Base-by-base conservation (phyloP, 2,888 invertebrate genomes). In the Temnothorax ravouxi region DNA sequence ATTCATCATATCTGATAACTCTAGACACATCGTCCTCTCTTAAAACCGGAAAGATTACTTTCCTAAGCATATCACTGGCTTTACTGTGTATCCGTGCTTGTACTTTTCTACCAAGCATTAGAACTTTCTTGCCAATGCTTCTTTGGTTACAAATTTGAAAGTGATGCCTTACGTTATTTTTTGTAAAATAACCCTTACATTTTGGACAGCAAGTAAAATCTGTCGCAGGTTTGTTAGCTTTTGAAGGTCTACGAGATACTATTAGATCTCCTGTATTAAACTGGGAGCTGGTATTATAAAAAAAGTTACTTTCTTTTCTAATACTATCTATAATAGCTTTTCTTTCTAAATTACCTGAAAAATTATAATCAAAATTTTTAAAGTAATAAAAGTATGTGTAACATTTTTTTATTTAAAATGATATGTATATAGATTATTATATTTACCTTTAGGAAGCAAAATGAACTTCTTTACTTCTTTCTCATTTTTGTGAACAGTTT, bases 41-140 rank as follows among this genome's bases (percentile, higher is more conserved):
- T 50, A 91, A 41, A 6, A 85, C 67, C 1, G 88, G 88, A 38
- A 91, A 87, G 1, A 91, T 84, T n/a, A 44, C 13, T 54, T 71
- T 81, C 18, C 85, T 76, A 13, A 89, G 38, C 1, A 76, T 41
- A 15, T 75, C 34, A 41, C 80, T 85, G 0, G 88, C 89, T 13
- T 56, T 34, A n/a, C 0, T 25, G 18, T 75, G 61, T 38, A 75
- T 44, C 5, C 44, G n/a, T 56, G 44, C 44, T 29, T 47, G 54
- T 44, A 59, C 0, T 59, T 44, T 59, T 54, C 29, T 50, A 15
- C 62, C 34, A 50, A 64, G 50, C 11, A 38, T 6, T 18, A 47
- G 1, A 64, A 62, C 18, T 1, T 18, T 1, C 34, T 13, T 64
- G 13, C 50, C 47, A 15, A 50, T 34, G n/a, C 34, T 50, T 15